Base-by-base conservation (phyloP, 1,140 invertebrate genomes). In the Drosophila nigrodunni region DNA sequence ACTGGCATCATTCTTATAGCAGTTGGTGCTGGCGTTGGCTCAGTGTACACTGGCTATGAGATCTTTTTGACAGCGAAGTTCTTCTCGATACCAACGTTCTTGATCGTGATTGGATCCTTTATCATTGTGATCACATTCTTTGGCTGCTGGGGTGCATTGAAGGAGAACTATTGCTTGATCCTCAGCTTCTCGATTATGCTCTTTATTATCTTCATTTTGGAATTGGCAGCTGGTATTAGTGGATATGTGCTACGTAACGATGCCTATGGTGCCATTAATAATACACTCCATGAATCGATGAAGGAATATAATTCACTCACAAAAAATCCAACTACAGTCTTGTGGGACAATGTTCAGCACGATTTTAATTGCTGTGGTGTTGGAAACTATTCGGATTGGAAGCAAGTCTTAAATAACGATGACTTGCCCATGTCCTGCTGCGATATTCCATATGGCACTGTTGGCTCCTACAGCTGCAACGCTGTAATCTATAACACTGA, bases 131-230 rank as follows among this genome's bases (percentile, higher is more conserved):
- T 97, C 41, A 95, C 97, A 0, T 97, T 97, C 93, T 96, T 97
- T 74, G 97, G 97, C 77, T 98, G 97, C 92, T 98, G 96, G 92
- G 97, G 97, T 34, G 97, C 97, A 1, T 93, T 96, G 37, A 95
- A 95, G 87, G 96, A 97, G 91, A 97, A 95, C 90, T 95, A 96
- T 78, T 96, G 96, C 88, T 95, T 98, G 94, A 94, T 96, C 34
- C 93, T 97, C 43, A 96, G 95, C 82, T 98, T 97, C 93, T 94
- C 95, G 41, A 94, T 95, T 0, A 92, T 97, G 35, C 93, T 98
- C 93, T 93, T 95, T 5, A 74, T 96, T 1, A 95, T 98, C 65
- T 97, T 98, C 82, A 94, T 97, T 25, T 92, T 97, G 92, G 97
- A 98, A 94, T 91, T 98, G 47, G 95, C 95, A 3, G 96, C 95